phyloP scores from a whole-genome alignment of 2,797 vertebrate species.

The Salarias fasciatus region DNA sequence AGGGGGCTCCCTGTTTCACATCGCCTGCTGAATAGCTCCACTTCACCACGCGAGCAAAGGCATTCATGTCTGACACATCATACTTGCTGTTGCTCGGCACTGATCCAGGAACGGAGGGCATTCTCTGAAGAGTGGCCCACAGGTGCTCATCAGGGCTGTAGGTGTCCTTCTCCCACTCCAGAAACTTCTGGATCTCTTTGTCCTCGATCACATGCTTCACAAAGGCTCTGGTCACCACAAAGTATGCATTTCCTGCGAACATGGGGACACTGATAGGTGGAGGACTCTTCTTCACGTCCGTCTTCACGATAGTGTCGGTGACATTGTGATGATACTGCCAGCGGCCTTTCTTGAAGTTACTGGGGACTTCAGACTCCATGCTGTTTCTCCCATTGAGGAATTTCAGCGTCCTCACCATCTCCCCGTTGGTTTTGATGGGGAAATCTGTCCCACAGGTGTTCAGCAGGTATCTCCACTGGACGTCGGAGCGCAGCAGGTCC shows the following conservation, averaged over 20 bases:
- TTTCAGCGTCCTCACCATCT: slow-evolving; percentile 83
- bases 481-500: slow-evolving; percentile 78
- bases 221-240: slow-evolving; percentile 86
- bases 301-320: slow-evolving; percentile 45
- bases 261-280: slow-evolving; percentile 85
- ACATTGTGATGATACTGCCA: slow-evolving; percentile 83
- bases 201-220: slow-evolving; percentile 82
- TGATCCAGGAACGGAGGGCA: slow-evolving; percentile 86
- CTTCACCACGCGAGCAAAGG: slow-evolving; percentile 88
- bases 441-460: slow-evolving; percentile 91
- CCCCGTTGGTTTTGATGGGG: slow-evolving; percentile 88
- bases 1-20: slow-evolving; percentile 82
- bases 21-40: slow-evolving; percentile 86
- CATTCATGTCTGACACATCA: slow-evolving; percentile 85
- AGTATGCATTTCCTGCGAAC: slow-evolving; percentile 89
- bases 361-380: slow-evolving; percentile 84
- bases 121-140: slow-evolving; percentile 90
- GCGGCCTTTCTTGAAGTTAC: slow-evolving; percentile 65
- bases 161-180: slow-evolving; percentile 92
- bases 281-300: slow-evolving; percentile 56
- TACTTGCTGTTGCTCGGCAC: slow-evolving; percentile 81
- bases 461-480: slow-evolving; percentile 87
- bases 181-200: slow-evolving; percentile 64
- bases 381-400: slow-evolving; percentile 84
- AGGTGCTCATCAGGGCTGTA: slow-evolving; percentile 93